phyloP scores from a whole-genome alignment of 2,113 vertebrate genomes.

The Athene noctua region DNA sequence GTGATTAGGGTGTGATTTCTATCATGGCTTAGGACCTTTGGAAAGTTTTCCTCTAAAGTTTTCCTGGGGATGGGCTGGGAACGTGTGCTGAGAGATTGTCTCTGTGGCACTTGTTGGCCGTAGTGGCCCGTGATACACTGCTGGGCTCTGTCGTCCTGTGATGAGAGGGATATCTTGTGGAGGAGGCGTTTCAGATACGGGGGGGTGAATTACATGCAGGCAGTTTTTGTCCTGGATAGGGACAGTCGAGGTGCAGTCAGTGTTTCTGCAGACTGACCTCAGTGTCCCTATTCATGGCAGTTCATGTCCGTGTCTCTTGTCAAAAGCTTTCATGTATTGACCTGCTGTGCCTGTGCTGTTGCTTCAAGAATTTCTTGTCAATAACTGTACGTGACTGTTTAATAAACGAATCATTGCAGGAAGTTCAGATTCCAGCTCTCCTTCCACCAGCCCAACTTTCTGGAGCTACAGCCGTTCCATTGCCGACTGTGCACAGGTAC shows the following conservation, averaged over 20 bases:
- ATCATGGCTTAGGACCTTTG: neutral
- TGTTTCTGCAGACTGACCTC: neutral
- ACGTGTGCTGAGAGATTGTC: neutral
- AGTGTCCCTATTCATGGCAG: neutral
- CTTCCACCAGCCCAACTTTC: constrained; percentile 88
- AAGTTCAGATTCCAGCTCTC: constrained; percentile 87
- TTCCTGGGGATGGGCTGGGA: neutral
- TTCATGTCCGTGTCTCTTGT: neutral
- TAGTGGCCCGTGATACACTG: neutral
- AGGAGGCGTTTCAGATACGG: neutral
- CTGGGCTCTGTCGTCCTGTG: neutral
- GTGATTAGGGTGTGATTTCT: fast-evolving
- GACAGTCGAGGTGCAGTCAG: neutral
- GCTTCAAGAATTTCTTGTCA: neutral
- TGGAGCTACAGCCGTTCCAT: constrained; percentile 93
- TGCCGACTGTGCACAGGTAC: constrained; percentile 88
- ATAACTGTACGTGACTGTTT: fast-evolving
- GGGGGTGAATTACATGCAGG: neutral
- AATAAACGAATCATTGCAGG: constrained; percentile 62
- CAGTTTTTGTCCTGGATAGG: neutral
- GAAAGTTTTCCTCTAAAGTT: neutral
- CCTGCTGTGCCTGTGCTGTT: neutral
- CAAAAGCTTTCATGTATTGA: neutral
- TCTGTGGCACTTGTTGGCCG: neutral
- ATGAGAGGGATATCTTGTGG: neutral